Conservation (phyloP, 2,113 vertebrate genomes). For the Hippocampus abdominalis region DNA sequence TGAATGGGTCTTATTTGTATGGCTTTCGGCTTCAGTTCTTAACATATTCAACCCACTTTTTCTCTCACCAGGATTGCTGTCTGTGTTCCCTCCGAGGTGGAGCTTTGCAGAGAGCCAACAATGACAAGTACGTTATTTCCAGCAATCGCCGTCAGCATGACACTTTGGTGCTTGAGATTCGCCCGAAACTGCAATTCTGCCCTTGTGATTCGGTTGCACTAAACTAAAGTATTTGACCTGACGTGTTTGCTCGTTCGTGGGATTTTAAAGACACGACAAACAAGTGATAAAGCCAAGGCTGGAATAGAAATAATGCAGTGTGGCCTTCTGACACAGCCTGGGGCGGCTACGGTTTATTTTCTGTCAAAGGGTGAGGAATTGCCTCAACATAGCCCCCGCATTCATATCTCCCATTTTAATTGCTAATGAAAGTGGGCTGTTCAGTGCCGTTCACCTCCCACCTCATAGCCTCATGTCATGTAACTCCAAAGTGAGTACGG, state of each 20-base stretch:
- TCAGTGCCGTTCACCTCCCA: neutral
- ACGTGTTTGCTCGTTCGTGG: neutral
- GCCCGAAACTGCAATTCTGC: too few species aligned
- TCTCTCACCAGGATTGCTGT: conserved; percentile 84
- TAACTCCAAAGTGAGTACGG: too few species aligned
- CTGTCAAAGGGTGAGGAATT: neutral
- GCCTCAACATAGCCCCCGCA: neutral
- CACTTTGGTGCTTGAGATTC: too few species aligned
- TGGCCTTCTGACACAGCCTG: neutral
- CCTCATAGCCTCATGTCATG: too few species aligned
- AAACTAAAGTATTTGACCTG: neutral
- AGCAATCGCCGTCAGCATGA: neutral
- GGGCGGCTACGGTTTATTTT: too few species aligned
- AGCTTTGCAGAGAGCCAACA: conserved; percentile 92
- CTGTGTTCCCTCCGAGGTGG: conserved; percentile 92
- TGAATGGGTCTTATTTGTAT: neutral
- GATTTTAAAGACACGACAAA: neutral
- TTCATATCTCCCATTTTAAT: neutral
- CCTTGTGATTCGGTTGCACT: too few species aligned
- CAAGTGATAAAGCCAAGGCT: neutral
- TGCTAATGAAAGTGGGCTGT: neutral
- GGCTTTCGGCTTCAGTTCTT: neutral
- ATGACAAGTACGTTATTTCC: conserved; percentile 84
- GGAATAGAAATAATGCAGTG: neutral
- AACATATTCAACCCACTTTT: neutral